These are phyloP conservation scores for Passer montanus DNA, from an alignment of 2,113 vertebrate genomes.

Conservation along the genomic window DNA sequence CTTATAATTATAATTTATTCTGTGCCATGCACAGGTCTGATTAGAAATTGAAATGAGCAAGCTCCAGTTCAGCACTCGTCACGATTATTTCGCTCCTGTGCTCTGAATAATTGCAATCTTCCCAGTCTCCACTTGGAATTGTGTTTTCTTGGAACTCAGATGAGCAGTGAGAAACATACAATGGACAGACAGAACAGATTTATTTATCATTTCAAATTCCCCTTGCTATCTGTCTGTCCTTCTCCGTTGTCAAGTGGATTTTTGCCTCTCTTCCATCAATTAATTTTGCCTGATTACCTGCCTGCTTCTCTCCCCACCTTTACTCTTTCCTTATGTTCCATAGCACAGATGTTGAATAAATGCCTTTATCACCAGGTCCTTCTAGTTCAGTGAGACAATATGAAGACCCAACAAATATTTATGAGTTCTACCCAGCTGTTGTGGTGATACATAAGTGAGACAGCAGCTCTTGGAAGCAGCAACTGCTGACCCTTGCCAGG, in stretches of 20 bases:
- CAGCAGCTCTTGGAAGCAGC: background rate
- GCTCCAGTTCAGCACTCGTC: background rate
- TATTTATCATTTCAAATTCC: background rate
- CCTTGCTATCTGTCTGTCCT: background rate
- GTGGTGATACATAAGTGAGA: background rate
- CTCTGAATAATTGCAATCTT: background rate
- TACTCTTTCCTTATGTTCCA: background rate
- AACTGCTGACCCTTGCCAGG: background rate
- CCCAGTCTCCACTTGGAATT: background rate
- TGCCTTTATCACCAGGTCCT: background rate
- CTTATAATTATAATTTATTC: background rate
- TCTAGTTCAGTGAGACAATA: background rate
- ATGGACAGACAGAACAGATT: background rate
- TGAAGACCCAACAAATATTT: background rate
- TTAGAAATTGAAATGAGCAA: background rate
- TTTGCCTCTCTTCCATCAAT: background rate
- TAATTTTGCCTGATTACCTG: background rate
- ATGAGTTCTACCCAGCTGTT: background rate
- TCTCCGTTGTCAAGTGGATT: background rate
- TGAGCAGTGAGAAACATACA: background rate
- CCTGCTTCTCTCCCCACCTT: background rate
- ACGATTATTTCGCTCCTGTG: background rate
- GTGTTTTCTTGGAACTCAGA: background rate
- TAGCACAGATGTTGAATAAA: background rate
- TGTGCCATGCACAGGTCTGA: background rate